These are phyloP conservation scores for Dallia pectoralis DNA, from an alignment of 2,797 vertebrate species.

Conservation along the genomic window DNA sequence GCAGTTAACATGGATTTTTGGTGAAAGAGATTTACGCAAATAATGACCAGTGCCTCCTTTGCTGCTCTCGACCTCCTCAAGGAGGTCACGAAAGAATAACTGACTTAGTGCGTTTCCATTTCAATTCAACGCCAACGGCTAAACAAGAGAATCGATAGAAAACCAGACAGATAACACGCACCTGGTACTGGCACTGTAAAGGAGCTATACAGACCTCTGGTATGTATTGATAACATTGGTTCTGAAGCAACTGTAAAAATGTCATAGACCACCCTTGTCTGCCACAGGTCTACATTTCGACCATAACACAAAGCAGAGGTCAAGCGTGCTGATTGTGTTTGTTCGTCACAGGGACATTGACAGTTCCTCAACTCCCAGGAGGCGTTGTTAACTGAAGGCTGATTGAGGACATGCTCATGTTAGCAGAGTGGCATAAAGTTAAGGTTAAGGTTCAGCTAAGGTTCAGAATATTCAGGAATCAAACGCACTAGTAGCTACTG, in stretches of 20 bases:
- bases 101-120: not conserved
- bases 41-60: not conserved
- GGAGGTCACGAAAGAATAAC: not conserved
- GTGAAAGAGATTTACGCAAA: slow-evolving; percentile 5
- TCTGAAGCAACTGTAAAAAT: not conserved
- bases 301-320: not conserved
- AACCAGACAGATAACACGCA: too few species aligned
- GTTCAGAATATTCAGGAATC: too few species aligned
- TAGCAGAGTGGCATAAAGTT: not conserved
- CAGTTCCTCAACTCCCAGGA: not conserved
- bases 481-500: too few species aligned
- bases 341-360: not conserved
- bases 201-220: not conserved
- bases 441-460: too few species aligned
- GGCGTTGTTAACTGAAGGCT: too few species aligned
- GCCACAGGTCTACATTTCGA: not conserved
- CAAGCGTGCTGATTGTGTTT: not conserved
- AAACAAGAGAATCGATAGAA: too few species aligned
- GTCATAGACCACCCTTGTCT: not conserved
- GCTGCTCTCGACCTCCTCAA: slow-evolving; percentile 3
- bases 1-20: slow-evolving; percentile 26
- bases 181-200: not conserved
- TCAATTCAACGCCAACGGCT: not conserved
- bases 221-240: not conserved
- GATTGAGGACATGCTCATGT: not conserved